A percentile compares a stretch with the other conserved stretches of the same genome.
phyloP scores from a whole-genome alignment of 92 coral and sea anemone genomes.

The Diadumene lineata region DNA sequence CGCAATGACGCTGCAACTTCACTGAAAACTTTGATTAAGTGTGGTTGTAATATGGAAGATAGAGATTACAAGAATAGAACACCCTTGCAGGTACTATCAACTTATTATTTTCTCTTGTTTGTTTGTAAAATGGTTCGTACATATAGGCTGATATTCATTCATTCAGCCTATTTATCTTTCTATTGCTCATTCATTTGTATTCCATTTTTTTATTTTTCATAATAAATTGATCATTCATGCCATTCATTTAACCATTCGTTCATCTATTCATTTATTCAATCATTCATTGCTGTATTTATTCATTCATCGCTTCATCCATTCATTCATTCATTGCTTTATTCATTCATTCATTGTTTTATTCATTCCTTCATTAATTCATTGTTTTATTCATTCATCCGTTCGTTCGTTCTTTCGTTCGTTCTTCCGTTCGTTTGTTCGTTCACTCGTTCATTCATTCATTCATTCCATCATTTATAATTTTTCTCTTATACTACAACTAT shows the following conservation, averaged over 20 bases:
- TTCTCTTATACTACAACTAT: background rate
- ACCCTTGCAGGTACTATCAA: constrained; percentile 88
- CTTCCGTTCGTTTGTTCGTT: background rate
- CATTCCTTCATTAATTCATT: background rate
- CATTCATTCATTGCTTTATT: background rate
- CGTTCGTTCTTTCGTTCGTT: background rate
- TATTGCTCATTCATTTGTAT: too few species aligned
- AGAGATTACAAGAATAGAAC: constrained; percentile 87
- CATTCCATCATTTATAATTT: background rate
- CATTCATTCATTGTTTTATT: background rate
- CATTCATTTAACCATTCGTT: too few species aligned
- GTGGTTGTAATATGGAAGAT: constrained; percentile 80
- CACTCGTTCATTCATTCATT: background rate
- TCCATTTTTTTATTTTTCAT: background rate
- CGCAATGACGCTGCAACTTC: constrained; percentile 88
- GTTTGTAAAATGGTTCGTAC: too few species aligned
- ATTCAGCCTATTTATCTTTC: background rate
- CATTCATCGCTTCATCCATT: background rate
- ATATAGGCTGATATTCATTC: too few species aligned
- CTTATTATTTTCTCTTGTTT: too few species aligned
- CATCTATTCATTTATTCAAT: too few species aligned
- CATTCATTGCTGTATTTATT: too few species aligned
- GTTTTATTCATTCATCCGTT: background rate
- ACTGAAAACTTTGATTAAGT: constrained; percentile 78
- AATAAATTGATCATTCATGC: background rate